phyloP scores from a whole-genome alignment of 2,113 vertebrate species.

The Apus apus region DNA sequence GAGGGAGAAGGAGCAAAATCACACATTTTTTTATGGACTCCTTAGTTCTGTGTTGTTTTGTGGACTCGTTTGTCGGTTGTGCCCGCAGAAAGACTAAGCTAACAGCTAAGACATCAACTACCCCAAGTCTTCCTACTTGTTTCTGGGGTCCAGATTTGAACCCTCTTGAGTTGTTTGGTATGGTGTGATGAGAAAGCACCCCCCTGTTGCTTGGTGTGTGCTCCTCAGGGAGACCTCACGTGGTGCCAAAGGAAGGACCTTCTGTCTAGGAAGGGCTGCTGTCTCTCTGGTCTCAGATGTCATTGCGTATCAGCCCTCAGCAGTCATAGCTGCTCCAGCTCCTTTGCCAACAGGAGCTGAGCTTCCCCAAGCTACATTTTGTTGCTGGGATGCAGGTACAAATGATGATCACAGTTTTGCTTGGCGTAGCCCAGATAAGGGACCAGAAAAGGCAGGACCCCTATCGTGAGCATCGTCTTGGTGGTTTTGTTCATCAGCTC shows the following conservation, averaged over 20 bases:
- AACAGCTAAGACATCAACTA: background rate
- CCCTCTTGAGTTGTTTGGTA: background rate
- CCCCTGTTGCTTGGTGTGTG: fast-evolving
- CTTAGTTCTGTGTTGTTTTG: background rate
- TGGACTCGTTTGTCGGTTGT: fast-evolving
- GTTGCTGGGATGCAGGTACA: background rate
- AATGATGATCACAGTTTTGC: background rate
- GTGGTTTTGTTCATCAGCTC: background rate
- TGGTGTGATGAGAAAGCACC: background rate
- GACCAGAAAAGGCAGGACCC: background rate
- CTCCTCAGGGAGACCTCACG: background rate
- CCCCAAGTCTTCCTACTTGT: background rate
- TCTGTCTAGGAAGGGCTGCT: background rate
- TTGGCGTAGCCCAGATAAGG: background rate
- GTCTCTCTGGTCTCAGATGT: background rate
- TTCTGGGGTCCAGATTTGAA: background rate
- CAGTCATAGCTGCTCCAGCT: background rate
- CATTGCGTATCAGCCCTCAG: background rate
- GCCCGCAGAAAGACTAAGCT: background rate
- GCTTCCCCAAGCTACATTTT: background rate
- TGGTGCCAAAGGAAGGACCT: background rate
- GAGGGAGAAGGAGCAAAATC: background rate
- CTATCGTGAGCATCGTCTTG: fast-evolving
- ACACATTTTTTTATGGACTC: background rate
- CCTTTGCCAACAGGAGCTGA: background rate